phyloP scores from a whole-genome alignment of 2,888 invertebrate genomes.

The Branchellion lobata region DNA sequence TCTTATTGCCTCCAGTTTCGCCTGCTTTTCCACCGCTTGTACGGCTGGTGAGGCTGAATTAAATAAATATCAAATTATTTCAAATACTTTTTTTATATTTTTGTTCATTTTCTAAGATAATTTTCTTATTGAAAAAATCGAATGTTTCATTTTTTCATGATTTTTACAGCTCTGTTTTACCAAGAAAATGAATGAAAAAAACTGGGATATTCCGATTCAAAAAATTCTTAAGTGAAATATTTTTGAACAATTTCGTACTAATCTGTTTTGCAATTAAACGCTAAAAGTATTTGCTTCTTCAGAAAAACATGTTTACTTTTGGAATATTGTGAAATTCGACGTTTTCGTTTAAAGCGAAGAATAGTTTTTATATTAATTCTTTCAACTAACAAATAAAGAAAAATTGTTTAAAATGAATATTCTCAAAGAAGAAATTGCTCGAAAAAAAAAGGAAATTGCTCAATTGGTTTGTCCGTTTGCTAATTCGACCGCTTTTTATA shows the following conservation, averaged over 20 bases:
- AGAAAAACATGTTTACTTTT: too few species aligned
- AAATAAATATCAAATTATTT: conserved; percentile 14
- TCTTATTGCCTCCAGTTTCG: conserved; percentile 50
- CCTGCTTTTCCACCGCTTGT: conserved; percentile 51
- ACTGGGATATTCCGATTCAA: too few species aligned
- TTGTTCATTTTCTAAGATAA: neutral
- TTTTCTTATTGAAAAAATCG: neutral
- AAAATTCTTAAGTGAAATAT: too few species aligned
- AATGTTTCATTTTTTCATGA: too few species aligned
- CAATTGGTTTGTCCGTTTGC: neutral
- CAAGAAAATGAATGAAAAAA: neutral
- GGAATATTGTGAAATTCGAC: too few species aligned
- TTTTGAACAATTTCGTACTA: too few species aligned
- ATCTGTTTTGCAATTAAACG: too few species aligned
- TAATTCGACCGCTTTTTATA: neutral
- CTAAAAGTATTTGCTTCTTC: too few species aligned
- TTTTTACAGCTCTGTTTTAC: conserved; percentile 4
- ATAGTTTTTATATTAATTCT: too few species aligned
- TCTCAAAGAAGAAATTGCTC: neutral
- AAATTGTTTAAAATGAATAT: neutral
- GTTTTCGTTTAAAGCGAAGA: too few species aligned
- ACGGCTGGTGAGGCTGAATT: conserved; percentile 50
- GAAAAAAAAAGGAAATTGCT: neutral
- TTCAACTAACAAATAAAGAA: neutral
- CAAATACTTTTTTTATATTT: too few species aligned